Base-by-base conservation (phyloP, 2,888 invertebrate species). In the Lycia hirtaria region DNA sequence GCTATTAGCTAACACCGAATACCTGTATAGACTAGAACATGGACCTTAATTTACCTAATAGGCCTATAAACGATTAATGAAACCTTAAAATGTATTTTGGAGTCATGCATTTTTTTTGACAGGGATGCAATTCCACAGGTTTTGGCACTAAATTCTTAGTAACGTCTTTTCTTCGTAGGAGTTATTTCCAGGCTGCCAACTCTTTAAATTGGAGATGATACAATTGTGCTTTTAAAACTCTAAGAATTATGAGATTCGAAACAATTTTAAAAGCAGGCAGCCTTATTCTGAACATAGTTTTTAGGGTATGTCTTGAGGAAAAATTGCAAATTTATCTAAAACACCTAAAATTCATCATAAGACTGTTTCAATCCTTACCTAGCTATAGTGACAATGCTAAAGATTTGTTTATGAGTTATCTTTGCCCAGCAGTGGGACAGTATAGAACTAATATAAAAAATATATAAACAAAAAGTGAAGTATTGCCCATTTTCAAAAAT, bases 1-100 rank as follows among this genome's bases (percentile, higher is more conserved):
- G 65, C 81, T 86, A 83, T 78, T 75, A 83, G 78, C 88, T 88
- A 89, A 87, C 87, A 88, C 71, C 83, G 74, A 89, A 74, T 86
- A 85, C 82, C 86, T 85, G 83, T 80, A 79, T 85, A 85, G 71
- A 73, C 65, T 65, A 64, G 64, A 67, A 81, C 75, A 80, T 80
- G 82, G 83, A 86, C 78, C 78, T 76, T 77, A 71, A 71, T 68
- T 60, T 68, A 72, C 52, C 73, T 84, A 83, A 72, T 88, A 88
- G 88, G 88, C 88, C 87, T 85, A 75, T 69, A 77, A 75, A 70
- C 58, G 60, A 60, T 52, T 57, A 57, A 52, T 58, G 52, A 66
- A 64, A 51, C 53, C 67, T 56, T 60, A 60, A n/a, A 52, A 45
- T 45, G 51, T 56, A 56, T 28, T 43, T 57, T 57, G 52, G 52